These are phyloP conservation scores for Lottia gigantea DNA, from an alignment of 2,888 invertebrate species.

Conservation along the genomic window DNA sequence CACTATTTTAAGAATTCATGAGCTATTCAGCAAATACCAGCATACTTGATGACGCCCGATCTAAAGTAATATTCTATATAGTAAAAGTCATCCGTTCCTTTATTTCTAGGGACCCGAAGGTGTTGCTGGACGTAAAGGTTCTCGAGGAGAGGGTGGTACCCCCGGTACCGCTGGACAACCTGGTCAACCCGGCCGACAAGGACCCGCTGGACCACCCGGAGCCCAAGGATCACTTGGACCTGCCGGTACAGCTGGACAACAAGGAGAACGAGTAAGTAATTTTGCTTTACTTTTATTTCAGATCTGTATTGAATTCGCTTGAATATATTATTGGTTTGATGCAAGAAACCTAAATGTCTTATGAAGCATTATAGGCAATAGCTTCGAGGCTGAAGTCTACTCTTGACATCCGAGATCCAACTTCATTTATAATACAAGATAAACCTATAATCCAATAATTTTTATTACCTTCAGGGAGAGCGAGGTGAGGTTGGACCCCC, in stretches of 20 bases:
- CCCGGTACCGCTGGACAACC: conserved; percentile 70
- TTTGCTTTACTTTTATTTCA: too few relatives aligned
- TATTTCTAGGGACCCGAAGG: conserved; percentile 46
- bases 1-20: too few relatives aligned
- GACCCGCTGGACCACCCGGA: conserved; percentile 69
- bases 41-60: too few relatives aligned
- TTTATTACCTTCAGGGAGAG: conserved; percentile 45
- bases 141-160: conserved; percentile 38
- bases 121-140: conserved; percentile 42
- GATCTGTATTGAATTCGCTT: too few relatives aligned
- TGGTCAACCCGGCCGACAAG: conserved; percentile 52
- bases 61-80: not conserved
- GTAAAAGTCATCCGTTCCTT: not conserved
- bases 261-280: conserved; percentile 40
- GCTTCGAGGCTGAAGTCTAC: too few relatives aligned
- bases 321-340: too few relatives aligned
- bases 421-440: too few relatives aligned
- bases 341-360: too few relatives aligned
- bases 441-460: not conserved
- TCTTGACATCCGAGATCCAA: too few relatives aligned
- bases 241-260: conserved; percentile 45
- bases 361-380: too few relatives aligned
- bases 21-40: too few relatives aligned
- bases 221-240: conserved; percentile 46
- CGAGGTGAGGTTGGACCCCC: conserved; percentile 54